Evolutionary conservation across 1,140 invertebrate species (phyloP), one percentile per base, ranked within the genome.

Genomic region (Heterodera carotae): DNA sequence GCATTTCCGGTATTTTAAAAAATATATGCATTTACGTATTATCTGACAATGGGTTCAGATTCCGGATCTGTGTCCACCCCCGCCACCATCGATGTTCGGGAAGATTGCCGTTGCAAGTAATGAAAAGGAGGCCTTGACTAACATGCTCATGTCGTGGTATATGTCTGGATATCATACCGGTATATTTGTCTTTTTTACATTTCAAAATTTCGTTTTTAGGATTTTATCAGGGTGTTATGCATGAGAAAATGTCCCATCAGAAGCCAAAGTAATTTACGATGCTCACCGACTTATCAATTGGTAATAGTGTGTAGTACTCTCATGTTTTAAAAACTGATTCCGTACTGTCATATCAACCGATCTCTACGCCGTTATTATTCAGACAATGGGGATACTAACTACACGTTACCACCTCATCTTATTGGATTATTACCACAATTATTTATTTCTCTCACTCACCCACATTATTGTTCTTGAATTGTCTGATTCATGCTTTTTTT

Each of bases 71-170:
- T 84, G 82, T 43, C 81, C 81, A 10, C 81, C 81, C 18, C 81
- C 81, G 6, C 81, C 81, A 29, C 81, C 83, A 27, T 43, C 69
- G 62, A 31, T 82, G 15, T 83, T 82, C 36, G 53, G 53, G 10
- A 80, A 82, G 59, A 68, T 82, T 31, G 29, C 82, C 7, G 27
- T 59, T 39, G 76, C 81, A 33, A 56, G 53, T 4, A 76, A 36
- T 18, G 76, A 82, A 5, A 82, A 85, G 59, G 79, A 80, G 69
- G 81, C 82, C 6, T 48, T 82, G 79, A 82, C 81, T 10, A 82
- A 82, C 56, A 84, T 83, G 73, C 70, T 84, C 7, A 82, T 84
- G 83, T 43, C 69, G n/a, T 82, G 83, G 83, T 84, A 82, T 59
- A 82, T 82, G 83, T 39, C 36, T 34, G 83, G 83, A 36, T 60